Evolutionary conservation across 2,797 vertebrate genomes (phyloP), one percentile per base, ranked within the genome.

Genomic region (Clarias fuscus): DNA sequence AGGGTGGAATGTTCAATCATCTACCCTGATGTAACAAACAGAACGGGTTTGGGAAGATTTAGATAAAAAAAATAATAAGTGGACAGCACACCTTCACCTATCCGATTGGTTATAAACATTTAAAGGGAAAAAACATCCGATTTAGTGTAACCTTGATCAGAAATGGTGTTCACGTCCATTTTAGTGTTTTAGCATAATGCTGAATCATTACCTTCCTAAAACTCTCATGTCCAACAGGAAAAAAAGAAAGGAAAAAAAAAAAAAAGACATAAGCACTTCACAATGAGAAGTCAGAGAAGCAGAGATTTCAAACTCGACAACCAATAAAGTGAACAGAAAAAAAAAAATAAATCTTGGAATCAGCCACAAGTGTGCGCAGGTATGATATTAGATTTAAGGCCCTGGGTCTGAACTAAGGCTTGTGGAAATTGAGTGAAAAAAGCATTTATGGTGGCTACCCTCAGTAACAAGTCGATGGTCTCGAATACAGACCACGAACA

Each of bases 131-230:
- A 33, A 53, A 61, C 37, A 61, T 62, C 22, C 67, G 59, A 30
- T 82, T 83, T 90, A 88, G 85, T 88, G 86, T 90, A 84, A 86
- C 78, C 56, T 18, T 14, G 20, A 81, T 68, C 33, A 77, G 59
- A 82, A 78, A 76, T 30, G 13, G 30, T 58, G 58, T 84, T 64
- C 6, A 72, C 4, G 24, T 82, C 77, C 53, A 64, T 13, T 24
- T 83, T 84, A 86, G 82, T 84, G 85, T 84, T 88, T 82, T 88
- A 86, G 78, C 83, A 80, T 84, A 78, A 86, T 61, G 81, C 77
- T 79, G 56, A 65, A 48, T 14, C 77, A 40, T 62, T 22, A 40
- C 15, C 15, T 76, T 56, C 3, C 56, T 20, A 33, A 59, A 20
- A 6, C 14, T 5, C 22, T 40, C 77, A n/a, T 40, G 17, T 17